phyloP scores from a whole-genome alignment of 2,797 vertebrate genomes.

The Macrochelys suwanniensis region DNA sequence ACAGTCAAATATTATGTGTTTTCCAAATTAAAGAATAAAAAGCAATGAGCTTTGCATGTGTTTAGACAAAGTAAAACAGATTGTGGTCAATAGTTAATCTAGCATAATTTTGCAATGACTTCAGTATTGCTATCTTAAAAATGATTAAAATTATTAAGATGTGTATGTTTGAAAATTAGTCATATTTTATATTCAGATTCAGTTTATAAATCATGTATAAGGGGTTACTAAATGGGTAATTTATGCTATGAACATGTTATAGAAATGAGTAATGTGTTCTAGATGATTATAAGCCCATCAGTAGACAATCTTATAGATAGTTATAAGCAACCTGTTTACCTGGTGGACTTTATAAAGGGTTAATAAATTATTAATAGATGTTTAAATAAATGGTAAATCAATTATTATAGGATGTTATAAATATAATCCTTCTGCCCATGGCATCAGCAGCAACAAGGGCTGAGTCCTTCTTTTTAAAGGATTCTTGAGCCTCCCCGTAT shows the following conservation, averaged over 20 bases:
- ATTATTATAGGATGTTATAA: no score
- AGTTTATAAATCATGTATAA: background rate
- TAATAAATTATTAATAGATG: no score
- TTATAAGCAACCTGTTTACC: background rate
- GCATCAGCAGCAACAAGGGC: no score
- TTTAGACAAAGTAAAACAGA: background rate
- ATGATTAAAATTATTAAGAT: background rate
- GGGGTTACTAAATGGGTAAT: background rate
- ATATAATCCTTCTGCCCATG: no score
- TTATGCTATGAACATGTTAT: background rate
- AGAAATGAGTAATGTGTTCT: accelerated
- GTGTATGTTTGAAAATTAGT: background rate
- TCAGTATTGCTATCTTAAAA: background rate
- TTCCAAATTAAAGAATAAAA: background rate
- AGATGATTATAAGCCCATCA: background rate
- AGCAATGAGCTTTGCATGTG: background rate
- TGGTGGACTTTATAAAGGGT: no score
- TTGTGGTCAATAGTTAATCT: background rate
- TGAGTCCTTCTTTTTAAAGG: no score
- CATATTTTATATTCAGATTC: background rate
- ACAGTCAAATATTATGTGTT: background rate
- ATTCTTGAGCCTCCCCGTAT: no score
- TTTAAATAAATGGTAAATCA: no score
- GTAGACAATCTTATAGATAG: background rate
- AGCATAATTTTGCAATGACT: background rate